phyloP scores from a whole-genome alignment of 64 coral and sea anemone genomes.

The Orbicella faveolata region DNA sequence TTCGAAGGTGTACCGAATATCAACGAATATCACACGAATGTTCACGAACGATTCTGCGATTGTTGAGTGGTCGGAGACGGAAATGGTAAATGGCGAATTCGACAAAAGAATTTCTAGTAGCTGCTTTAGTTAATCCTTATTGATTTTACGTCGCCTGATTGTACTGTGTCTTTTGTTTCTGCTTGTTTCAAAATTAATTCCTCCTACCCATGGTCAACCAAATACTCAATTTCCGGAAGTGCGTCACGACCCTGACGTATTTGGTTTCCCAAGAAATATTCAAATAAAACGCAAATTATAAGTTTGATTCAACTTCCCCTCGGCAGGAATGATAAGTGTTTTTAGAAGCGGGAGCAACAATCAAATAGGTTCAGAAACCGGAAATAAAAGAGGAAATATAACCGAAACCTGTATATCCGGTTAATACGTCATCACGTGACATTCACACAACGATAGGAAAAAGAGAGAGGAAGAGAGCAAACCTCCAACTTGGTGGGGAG shows the following conservation, averaged over 20 bases:
- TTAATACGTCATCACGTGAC: constrained; percentile 17
- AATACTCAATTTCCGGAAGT: not conserved
- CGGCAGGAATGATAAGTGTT: too few species aligned
- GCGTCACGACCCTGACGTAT: not conserved
- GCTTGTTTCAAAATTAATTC: not conserved
- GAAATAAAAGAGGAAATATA: not conserved
- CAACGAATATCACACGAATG: constrained; percentile 1
- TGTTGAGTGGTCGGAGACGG: not conserved
- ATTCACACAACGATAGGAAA: not conserved
- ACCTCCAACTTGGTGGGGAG: not conserved
- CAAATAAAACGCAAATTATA: not conserved
- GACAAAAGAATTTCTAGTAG: not conserved
- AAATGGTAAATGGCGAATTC: not conserved
- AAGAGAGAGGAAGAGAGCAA: not conserved
- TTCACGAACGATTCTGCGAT: not conserved
- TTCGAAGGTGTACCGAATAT: not conserved
- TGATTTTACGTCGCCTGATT: not conserved
- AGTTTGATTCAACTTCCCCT: too few species aligned
- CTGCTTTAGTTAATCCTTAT: not conserved
- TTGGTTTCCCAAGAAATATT: not conserved
- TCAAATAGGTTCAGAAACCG: not conserved
- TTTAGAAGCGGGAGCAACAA: too few species aligned
- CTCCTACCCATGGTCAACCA: not conserved
- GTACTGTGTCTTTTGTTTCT: not conserved
- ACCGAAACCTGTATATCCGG: constrained; percentile 3